These are phyloP conservation scores for Phoeniculus purpureus DNA, from an alignment of 2,797 vertebrate genomes.

Conservation along the genomic window DNA sequence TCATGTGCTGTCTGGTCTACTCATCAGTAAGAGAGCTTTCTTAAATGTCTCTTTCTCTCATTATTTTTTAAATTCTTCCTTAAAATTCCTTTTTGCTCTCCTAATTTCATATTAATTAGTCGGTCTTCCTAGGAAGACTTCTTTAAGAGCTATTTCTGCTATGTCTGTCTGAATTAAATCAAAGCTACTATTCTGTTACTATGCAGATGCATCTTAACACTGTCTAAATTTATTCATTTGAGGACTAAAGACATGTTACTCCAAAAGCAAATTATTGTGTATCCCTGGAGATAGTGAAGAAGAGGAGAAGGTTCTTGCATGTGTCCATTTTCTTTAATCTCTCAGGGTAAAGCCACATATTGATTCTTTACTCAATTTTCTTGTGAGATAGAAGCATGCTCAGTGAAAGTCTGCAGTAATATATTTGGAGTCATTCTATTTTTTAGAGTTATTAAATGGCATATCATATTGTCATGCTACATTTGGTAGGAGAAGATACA, in stretches of 20 bases:
- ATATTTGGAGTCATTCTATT: neutral
- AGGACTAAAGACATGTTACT: neutral
- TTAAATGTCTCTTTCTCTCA: neutral
- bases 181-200: neutral
- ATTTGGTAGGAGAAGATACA: neutral
- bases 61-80: neutral
- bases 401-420: neutral
- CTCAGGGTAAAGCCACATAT: neutral
- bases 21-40: neutral
- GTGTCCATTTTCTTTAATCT: neutral
- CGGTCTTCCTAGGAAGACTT: neutral
- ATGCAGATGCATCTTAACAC: neutral
- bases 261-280: neutral
- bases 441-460: neutral
- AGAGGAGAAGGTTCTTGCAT: accelerated
- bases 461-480: neutral
- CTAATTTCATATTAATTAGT: neutral
- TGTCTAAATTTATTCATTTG: neutral
- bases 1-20: neutral
- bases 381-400: neutral
- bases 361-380: neutral
- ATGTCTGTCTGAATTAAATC: neutral
- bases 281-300: neutral
- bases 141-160: neutral
- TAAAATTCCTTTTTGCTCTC: neutral